These are phyloP conservation scores for Matsumyia berberina DNA, from an alignment of 2,888 invertebrate genomes.

Conservation along the genomic window DNA sequence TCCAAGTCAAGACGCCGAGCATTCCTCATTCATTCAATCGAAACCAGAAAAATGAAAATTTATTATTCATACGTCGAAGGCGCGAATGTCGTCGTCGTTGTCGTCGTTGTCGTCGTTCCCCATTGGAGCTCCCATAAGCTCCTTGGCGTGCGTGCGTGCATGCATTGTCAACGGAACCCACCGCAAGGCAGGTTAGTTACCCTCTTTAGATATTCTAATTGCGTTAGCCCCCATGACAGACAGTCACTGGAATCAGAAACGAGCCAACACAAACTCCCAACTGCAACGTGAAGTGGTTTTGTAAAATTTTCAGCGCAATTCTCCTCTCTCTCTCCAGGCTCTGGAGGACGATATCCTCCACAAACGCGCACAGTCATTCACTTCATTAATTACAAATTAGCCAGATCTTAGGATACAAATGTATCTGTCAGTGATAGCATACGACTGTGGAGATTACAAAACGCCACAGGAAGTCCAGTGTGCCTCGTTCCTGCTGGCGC, in stretches of 20 bases:
- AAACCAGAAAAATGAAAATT: slow-evolving; percentile 50
- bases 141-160: slow-evolving; percentile 21
- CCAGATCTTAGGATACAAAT: slow-evolving; percentile 38
- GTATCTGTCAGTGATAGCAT: slow-evolving; percentile 2
- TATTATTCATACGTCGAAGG: slow-evolving; percentile 69
- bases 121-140: too few relatives aligned
- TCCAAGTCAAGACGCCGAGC: slow-evolving; percentile 31
- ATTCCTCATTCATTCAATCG: slow-evolving; percentile 60
- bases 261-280: not conserved
- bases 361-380: not conserved
- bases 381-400: slow-evolving; percentile 55
- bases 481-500: not conserved
- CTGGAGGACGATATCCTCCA: not conserved
- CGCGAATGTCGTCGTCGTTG: slow-evolving; percentile 37
- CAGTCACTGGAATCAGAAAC: slow-evolving; percentile 29
- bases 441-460: not conserved
- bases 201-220: slow-evolving; percentile 69
- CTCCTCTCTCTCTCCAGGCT: not conserved
- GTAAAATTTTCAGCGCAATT: not conserved
- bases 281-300: slow-evolving; percentile 23
- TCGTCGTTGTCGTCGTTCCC: too few relatives aligned
- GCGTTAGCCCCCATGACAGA: slow-evolving; percentile 27
- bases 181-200: slow-evolving; percentile 74
- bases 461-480: slow-evolving; percentile 42
- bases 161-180: slow-evolving; percentile 58